Evolutionary conservation across 1,140 invertebrate species (phyloP).

Genomic region (Limonius californicus): DNA sequence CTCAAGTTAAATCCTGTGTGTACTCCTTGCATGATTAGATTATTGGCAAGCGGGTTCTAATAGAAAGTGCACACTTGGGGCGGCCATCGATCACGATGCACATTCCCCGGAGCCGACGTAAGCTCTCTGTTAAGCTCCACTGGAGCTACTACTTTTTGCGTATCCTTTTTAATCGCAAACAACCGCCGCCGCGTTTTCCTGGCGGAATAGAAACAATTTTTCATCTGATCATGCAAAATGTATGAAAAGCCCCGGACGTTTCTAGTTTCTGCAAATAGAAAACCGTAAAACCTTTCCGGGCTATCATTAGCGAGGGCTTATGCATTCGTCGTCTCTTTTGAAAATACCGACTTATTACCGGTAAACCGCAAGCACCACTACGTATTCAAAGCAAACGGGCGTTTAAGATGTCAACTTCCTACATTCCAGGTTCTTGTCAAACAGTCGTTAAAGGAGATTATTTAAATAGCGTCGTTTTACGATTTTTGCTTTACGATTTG

Average conservation of each 20-base stretch:
- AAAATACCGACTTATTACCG: no score
- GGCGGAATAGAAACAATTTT: no score
- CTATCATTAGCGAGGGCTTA: no score
- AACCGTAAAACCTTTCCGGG: not conserved
- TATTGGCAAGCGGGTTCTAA: conserved; percentile 30
- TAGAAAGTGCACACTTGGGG: conserved; percentile 32
- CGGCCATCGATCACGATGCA: conserved; percentile 25
- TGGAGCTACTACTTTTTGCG: not conserved
- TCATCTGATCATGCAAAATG: no score
- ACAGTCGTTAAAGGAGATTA: not conserved
- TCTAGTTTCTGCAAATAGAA: not conserved
- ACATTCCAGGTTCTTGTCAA: not conserved
- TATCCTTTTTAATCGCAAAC: not conserved
- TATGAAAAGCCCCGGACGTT: not conserved
- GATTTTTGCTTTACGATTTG: conserved; percentile 5
- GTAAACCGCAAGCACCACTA: no score
- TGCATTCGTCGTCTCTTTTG: no score
- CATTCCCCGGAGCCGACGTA: not conserved
- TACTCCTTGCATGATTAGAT: conserved; percentile 30
- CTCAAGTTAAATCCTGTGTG: conserved; percentile 29
- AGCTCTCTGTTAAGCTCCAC: conserved; percentile 1
- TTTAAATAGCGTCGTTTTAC: conserved; percentile 3
- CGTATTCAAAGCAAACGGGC: no score
- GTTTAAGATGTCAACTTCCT: not conserved
- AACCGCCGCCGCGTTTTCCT: no score